phyloP scores from a whole-genome alignment of 2,113 vertebrate species.

The Callaeas wilsoni region DNA sequence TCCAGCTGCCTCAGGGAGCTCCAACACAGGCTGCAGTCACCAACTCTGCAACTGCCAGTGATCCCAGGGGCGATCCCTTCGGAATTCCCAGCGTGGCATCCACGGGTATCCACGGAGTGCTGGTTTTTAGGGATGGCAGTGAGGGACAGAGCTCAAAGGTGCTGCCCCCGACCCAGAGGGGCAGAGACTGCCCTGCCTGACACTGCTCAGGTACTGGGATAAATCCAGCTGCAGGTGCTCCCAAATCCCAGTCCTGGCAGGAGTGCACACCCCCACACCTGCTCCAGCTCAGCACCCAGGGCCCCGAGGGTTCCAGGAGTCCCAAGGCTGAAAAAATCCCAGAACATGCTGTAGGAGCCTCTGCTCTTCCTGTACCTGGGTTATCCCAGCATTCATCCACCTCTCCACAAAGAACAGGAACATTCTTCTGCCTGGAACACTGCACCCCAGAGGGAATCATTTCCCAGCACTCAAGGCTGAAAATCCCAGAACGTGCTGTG shows the following conservation, averaged over 20 bases:
- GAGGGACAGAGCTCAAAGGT: neutral
- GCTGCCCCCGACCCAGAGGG: neutral
- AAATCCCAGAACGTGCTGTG: neutral
- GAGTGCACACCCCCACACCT: neutral
- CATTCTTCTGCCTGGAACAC: neutral
- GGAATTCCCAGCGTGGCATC: accelerated
- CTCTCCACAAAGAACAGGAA: neutral
- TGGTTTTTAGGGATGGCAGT: neutral
- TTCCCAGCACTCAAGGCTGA: neutral
- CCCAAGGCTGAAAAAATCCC: neutral
- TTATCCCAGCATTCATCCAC: neutral
- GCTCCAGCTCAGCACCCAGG: neutral
- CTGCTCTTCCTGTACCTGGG: neutral
- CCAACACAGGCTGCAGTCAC: neutral
- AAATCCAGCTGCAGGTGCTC: neutral
- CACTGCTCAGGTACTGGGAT: accelerated
- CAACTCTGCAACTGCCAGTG: accelerated
- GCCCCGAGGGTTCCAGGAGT: neutral
- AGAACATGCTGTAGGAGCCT: neutral
- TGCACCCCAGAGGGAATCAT: neutral
- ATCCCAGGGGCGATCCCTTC: neutral
- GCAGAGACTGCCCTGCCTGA: neutral
- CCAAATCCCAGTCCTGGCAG: accelerated
- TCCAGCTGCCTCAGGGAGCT: neutral
- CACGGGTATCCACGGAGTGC: accelerated